Evolutionary conservation across 2,113 vertebrate genomes (phyloP), one percentile per base, ranked within the genome.

Genomic region (Balaenoptera acutorostrata): DNA sequence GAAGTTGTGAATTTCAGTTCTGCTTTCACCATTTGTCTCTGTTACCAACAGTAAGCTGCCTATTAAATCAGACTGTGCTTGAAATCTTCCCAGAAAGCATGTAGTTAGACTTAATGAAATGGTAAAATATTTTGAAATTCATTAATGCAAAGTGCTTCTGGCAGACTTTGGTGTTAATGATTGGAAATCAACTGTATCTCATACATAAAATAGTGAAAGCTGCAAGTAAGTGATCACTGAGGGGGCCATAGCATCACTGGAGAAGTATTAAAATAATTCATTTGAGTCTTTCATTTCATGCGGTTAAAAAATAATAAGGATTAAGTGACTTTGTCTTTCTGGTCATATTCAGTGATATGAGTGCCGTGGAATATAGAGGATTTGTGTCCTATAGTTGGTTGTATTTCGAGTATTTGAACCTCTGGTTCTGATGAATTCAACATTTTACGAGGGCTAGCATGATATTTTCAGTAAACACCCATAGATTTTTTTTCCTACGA

Each of bases 101-200:
- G 21, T 18, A 27, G 44, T 89, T 66, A 93, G 59, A 63, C 46
- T 96, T 23, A 96, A 88, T 75, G 89, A 95, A 81, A 9, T 97
- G 66, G 25, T 97, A 95, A 93, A 88, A 64, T 93, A 90, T 88
- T 97, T n/a, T 95, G 75, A 95, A 75, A 72, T 69, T 41, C 81
- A 86, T 88, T 94, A 90, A 82, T 69, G 63, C 94, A 61, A 94
- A 94, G 10, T 63, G 7, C 95, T 83, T 93, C 0, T 95, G 69
- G 88, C 52, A 88, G 77, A 85, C 55, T 95, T 97, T 92, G 29
- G 31, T 92, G 27, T 74, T 66, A 88, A 69, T 95, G 66, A 96
- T 88, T 17, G 31, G 74, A 86, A 96, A 92, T 39, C 12, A 7
- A 66, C 31, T 64, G 15, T 64, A 55, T 59, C 29, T 94, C 36